These are phyloP conservation scores for Pristiophorus japonicus DNA, from an alignment of 2,113 vertebrate species.

Conservation along the genomic window DNA sequence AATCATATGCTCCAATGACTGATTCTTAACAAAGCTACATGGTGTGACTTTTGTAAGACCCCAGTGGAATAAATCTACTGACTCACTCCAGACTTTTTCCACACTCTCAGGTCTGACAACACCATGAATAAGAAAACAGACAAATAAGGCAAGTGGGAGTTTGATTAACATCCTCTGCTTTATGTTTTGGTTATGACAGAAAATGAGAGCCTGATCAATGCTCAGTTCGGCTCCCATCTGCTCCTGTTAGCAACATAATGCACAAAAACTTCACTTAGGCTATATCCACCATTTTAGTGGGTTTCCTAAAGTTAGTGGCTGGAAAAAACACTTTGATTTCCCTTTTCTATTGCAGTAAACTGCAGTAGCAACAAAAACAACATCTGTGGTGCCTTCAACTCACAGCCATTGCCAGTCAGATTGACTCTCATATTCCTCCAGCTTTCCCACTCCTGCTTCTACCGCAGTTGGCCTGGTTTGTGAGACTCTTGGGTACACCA, in stretches of 20 bases:
- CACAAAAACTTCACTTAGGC: not conserved
- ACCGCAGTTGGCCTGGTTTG: not conserved
- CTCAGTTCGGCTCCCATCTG: not conserved
- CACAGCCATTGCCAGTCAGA: not conserved
- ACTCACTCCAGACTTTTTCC: not conserved
- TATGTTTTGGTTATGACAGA: not conserved
- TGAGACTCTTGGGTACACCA: not conserved
- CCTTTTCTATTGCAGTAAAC: not conserved
- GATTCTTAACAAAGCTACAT: not conserved
- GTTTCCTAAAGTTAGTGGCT: not conserved
- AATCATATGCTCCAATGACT: not conserved
- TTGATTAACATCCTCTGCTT: not conserved
- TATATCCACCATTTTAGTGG: not conserved
- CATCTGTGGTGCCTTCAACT: not conserved
- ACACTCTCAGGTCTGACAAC: not conserved
- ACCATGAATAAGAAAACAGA: not conserved
- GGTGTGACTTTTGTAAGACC: not conserved
- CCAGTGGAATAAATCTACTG: not conserved
- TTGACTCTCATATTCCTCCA: not conserved
- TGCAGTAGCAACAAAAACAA: not conserved
- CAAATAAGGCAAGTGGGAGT: not conserved
- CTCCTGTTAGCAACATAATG: not conserved
- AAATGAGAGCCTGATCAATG: not conserved
- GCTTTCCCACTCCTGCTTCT: not conserved
- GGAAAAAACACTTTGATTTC: not conserved